Evolutionary conservation across 2,888 invertebrate genomes (phyloP).

Genomic region (Drosophila dives): DNA sequence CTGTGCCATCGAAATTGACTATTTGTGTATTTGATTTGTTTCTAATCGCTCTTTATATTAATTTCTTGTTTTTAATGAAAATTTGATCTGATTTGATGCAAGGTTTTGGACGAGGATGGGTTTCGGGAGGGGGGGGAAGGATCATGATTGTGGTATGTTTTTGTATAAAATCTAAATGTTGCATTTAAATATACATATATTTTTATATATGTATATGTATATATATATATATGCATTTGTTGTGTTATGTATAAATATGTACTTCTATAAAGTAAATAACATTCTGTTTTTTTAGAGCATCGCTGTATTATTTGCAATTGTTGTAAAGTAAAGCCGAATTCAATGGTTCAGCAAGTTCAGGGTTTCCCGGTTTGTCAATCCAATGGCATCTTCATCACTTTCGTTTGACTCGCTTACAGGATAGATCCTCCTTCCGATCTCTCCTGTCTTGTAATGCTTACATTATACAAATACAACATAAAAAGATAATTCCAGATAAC

Average conservation of each 20-base stretch:
- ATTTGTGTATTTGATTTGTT: slow-evolving; percentile 68
- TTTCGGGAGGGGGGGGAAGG: slow-evolving; percentile 8
- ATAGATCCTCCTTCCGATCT: slow-evolving; percentile 27
- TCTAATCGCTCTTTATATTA: slow-evolving; percentile 29
- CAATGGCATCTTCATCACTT: slow-evolving; percentile 45
- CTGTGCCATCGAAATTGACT: slow-evolving; percentile 74
- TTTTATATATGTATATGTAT: slow-evolving; percentile 22
- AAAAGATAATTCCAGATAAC: slow-evolving; percentile 16
- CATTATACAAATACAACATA: slow-evolving; percentile 39
- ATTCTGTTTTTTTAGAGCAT: slow-evolving; percentile 66
- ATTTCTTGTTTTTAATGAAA: slow-evolving; percentile 34
- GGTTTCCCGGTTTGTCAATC: slow-evolving; percentile 42
- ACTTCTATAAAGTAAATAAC: slow-evolving; percentile 78
- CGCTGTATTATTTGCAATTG: slow-evolving; percentile 47
- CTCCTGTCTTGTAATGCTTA: slow-evolving; percentile 43
- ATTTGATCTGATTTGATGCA: slow-evolving; percentile 23
- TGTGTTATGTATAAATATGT: slow-evolving; percentile 37
- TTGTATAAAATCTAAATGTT: slow-evolving; percentile 76
- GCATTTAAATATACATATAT: slow-evolving; percentile 51
- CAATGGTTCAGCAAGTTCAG: slow-evolving; percentile 42
- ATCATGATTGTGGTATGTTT: slow-evolving; percentile 48
- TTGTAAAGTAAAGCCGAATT: slow-evolving; percentile 58
- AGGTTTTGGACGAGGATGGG: slow-evolving; percentile 14
- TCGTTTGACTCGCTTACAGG: slow-evolving; percentile 46
- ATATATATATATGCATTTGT: slow-evolving; percentile 4